phyloP scores from a whole-genome alignment of 1,140 invertebrate species.

The Nebria ingens region DNA sequence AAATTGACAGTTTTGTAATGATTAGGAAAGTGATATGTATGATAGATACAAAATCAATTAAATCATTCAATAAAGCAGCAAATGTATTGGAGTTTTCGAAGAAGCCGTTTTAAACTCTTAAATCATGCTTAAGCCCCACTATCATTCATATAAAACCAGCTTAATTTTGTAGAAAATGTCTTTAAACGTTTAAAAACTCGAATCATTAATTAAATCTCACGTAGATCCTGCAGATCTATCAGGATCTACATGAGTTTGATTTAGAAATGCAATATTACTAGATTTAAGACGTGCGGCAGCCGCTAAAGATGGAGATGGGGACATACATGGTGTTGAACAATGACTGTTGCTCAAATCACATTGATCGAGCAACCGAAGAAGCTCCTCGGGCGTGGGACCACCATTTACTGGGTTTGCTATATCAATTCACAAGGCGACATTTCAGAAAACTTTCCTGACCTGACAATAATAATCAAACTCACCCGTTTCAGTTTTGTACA shows the following conservation, averaged over 20 bases:
- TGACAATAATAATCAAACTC: too few species aligned
- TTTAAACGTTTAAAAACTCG: too few species aligned
- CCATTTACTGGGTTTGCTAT: constrained; percentile 48
- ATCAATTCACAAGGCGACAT: too few species aligned
- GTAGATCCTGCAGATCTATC: not conserved
- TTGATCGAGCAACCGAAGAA: constrained; percentile 82
- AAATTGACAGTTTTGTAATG: too few species aligned
- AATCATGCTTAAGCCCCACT: too few species aligned
- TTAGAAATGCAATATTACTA: constrained; percentile 61
- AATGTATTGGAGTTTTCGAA: too few species aligned
- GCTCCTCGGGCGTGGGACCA: constrained; percentile 80
- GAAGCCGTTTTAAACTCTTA: too few species aligned
- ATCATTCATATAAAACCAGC: too few species aligned
- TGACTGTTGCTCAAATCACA: constrained; percentile 82
- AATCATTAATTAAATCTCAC: not conserved
- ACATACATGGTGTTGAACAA: constrained; percentile 75
- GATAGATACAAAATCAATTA: too few species aligned
- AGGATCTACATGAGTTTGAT: constrained; percentile 41
- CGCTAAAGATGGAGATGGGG: constrained; percentile 59
- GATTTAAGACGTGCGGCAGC: constrained; percentile 57
- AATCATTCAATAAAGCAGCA: too few species aligned
- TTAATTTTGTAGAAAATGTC: too few species aligned
- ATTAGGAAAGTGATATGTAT: too few species aligned
- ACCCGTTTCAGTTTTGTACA: constrained; percentile 55
- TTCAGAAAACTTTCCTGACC: not conserved